Base-by-base conservation (phyloP, 2,888 invertebrate species). In the Temnothorax unifasciatus region DNA sequence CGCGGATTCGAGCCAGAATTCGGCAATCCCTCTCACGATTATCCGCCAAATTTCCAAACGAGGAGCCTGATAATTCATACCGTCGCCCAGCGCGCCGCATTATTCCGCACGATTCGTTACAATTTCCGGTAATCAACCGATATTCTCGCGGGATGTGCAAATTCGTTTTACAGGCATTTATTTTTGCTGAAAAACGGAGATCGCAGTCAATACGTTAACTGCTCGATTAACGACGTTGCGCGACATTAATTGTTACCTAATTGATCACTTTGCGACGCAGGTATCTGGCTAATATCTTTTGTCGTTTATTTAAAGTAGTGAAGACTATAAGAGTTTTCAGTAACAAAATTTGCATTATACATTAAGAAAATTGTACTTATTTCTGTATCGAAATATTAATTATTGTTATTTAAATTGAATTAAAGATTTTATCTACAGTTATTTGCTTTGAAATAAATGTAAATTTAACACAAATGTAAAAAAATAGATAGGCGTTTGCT, bases 41-140 rank as follows among this genome's bases (percentile, higher is more conserved):
- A 88, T 87, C 59, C 79, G 57, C 9, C 75, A 63, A 87, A 88
- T 89, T 90, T 90, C 87, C 84, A 68, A 85, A 77, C 77, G 90
- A 74, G 63, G 41, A 64, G 52, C 34, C 89, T 73, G 85, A 84
- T 90, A 90, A 89, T 88, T 88, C 82, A 85, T 86, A 61, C 15
- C 82, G 38, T 18, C 75, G 25, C 44, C 47, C 29, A 25, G 34
- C 3, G n/a, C 47, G 61, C 44, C 73, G 52, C 69, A 74, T 86
- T 82, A 87, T 84, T 89, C 84, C 82, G 25, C 64, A 34, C n/a
- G 59, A 54, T 59, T 76, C 44, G 41, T 71, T 73, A 47, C 68
- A 69, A 85, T 81, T 59, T 68, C 29, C 21, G 64, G 38, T 34
- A 66, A 79, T 61, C 44, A 44, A 52, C 34, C 59, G 34, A 57